phyloP scores from a whole-genome alignment of 2,113 vertebrate genomes.

The Leuciscus idus region DNA sequence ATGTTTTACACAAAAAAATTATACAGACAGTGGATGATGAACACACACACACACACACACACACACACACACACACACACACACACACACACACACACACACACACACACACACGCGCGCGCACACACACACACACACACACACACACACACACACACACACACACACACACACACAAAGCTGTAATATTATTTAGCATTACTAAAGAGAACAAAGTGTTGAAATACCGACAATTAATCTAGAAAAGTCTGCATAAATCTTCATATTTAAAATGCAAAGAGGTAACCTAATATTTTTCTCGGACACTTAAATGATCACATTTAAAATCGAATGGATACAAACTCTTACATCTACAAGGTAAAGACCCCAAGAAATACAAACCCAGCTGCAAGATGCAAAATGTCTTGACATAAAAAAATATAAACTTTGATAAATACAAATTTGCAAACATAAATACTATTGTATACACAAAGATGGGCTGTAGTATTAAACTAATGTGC shows the following conservation, averaged over 20 bases:
- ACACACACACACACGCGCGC: no score
- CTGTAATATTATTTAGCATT: no score
- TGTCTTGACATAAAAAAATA: not conserved
- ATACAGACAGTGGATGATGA: not conserved
- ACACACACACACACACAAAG: no score
- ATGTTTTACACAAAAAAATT: not conserved
- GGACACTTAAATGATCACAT: not conserved
- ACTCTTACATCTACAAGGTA: not conserved
- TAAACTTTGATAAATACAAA: not conserved
- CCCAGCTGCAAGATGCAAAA: no score
- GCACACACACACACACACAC: no score
- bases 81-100: no score
- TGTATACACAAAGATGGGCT: not conserved
- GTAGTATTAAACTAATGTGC: not conserved
- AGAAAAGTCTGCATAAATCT: not conserved
- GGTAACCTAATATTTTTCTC: not conserved
- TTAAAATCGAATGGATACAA: not conserved
- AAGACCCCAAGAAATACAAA: not conserved
- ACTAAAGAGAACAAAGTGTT: no score
- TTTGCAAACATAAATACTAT: not conserved
- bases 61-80: no score
- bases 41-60: not conserved
- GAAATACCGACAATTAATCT: no score
- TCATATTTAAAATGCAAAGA: not conserved
- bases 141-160: no score